Evolutionary conservation across 2,797 vertebrate species (phyloP).

Genomic region (Pipistrellus pygmaeus): DNA sequence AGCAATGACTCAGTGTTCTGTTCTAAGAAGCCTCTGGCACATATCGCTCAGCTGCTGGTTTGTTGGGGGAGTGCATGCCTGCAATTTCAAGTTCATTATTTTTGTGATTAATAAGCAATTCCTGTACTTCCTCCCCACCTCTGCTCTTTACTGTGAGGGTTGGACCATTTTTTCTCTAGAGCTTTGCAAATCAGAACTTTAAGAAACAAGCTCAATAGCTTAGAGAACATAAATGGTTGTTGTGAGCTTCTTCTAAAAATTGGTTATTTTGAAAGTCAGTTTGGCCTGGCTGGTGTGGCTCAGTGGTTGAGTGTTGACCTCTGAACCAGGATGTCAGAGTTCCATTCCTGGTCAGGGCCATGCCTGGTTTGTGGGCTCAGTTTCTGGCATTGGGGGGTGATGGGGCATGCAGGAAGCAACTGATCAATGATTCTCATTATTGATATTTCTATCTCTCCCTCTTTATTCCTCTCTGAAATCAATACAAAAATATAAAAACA

Average conservation of each 20-base stretch:
- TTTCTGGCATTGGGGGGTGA: too few species aligned
- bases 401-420: too few species aligned
- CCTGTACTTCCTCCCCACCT: background rate
- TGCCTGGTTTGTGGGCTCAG: too few species aligned
- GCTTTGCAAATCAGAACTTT: conserved; percentile 52
- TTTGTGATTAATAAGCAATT: conserved; percentile 72
- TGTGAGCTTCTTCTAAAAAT: conserved; percentile 35
- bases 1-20: conserved; percentile 88
- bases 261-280: conserved; percentile 70
- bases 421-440: too few species aligned
- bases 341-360: too few species aligned
- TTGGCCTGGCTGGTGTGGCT: background rate
- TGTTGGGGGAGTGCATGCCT: conserved; percentile 81
- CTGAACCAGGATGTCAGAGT: too few species aligned
- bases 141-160: conserved; percentile 61
- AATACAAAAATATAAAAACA: too few species aligned
- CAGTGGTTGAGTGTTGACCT: too few species aligned
- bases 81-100: conserved; percentile 78
- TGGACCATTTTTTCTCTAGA: conserved; percentile 49
- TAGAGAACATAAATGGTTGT: conserved; percentile 42
- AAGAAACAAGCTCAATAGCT: conserved; percentile 60
- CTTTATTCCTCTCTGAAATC: too few species aligned
- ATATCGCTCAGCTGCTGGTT: conserved; percentile 78
- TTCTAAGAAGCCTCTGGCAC: conserved; percentile 82
- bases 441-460: too few species aligned